phyloP scores from a whole-genome alignment of 2,797 vertebrate genomes.

The Paratrypauchen microcephalus region DNA sequence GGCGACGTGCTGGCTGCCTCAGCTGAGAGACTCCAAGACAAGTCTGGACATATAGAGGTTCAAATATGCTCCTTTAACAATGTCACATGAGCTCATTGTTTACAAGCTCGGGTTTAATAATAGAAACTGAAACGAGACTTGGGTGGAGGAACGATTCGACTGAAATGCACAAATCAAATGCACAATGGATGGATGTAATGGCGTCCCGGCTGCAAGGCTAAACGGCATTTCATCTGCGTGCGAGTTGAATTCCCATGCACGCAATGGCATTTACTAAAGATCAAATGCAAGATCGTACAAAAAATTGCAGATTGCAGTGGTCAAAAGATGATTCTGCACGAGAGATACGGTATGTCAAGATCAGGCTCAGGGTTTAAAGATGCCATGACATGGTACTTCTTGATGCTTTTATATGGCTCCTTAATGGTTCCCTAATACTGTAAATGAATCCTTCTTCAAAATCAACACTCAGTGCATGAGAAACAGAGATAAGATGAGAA shows the following conservation, averaged over 20 bases:
- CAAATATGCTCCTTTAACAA: not conserved
- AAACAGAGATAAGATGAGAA: no score
- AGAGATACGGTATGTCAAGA: no score
- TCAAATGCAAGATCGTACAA: not conserved
- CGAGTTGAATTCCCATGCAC: not conserved
- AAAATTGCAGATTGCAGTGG: not conserved
- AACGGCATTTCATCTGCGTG: not conserved
- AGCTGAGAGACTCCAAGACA: slow-evolving; percentile 11
- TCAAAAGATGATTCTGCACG: not conserved
- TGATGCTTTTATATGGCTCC: no score
- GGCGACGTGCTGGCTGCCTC: slow-evolving; percentile 38
- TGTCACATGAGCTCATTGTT: slow-evolving; percentile 8
- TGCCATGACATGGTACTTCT: no score
- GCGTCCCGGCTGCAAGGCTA: not conserved
- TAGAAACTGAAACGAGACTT: not conserved
- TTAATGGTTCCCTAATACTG: no score
- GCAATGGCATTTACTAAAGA: not conserved
- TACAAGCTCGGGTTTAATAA: not conserved
- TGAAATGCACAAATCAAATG: not conserved
- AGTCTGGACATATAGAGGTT: slow-evolving; percentile 8
- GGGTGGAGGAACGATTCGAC: not conserved
- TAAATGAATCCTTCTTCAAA: no score
- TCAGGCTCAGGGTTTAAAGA: no score
- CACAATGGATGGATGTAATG: not conserved
- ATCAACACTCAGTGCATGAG: no score